Base-by-base conservation (phyloP, 2,797 vertebrate species). In the Typhlichthys eigenmanni region DNA sequence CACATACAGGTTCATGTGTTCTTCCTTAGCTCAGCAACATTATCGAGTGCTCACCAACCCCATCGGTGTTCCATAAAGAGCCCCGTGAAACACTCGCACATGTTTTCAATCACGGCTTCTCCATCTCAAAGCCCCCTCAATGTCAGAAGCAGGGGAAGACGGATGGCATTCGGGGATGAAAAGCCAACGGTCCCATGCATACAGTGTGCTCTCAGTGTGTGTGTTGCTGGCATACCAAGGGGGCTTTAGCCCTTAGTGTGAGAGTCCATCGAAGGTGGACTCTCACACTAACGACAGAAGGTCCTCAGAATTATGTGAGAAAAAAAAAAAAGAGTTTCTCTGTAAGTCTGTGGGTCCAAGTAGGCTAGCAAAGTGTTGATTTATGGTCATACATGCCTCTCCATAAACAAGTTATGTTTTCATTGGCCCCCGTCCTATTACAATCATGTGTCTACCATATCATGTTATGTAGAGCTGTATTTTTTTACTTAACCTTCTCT, bases 61-160 rank as follows among this genome's bases (percentile, higher is more conserved):
- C 1, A n/a, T 38, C 13, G 7, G 47, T 6, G 0, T 13, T 47
- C 62, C 71, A 60, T 72, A 57, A 66, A 75, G 69, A 62, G 45
- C 17, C 71, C 55, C 47, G 49, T 62, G 57, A 71, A 80, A 71
- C 64, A 54, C 43, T 51, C 60, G 57, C 79, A 85, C 72, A 80
- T 89, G 85, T 69, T 87, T 34, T 61, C 38, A 71, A 80, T 80
- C 70, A 55, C 60, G 32, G 60, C 60, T 58, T 57, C 1, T 43
- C 68, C 73, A 69, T 74, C 29, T 60, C 62, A 62, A 77, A 72
- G 34, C 32, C 64, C 66, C 52, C 68, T 19, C 71, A 50, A 47
- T 56, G 55, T 66, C 64, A 68, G 76, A 88, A 69, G 68, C 55
- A 60, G 46, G 46, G 53, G 67, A 48, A 47, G 64, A 52, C 10